A percentile compares a stretch with the other conserved stretches of the same genome.
Evolutionary conservation across 2,113 vertebrate species (phyloP).

Genomic region (Azemiops feae): DNA sequence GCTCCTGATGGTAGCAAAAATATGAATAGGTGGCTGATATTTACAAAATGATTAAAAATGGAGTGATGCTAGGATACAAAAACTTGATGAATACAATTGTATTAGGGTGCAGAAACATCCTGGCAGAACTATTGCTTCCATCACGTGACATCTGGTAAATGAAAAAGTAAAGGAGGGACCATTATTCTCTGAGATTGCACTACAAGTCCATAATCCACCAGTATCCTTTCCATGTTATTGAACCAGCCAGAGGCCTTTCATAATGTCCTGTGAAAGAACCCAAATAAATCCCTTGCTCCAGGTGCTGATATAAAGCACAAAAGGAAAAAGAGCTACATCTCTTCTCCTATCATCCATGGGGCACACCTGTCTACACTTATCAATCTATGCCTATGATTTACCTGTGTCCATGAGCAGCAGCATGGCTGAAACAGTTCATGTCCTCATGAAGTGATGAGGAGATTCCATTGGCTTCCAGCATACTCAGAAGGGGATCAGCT

Average conservation of each 20-base stretch:
- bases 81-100: neutral
- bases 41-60: neutral
- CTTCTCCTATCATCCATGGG: neutral
- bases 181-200: neutral
- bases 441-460: slow-evolving; percentile 88
- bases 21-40: neutral
- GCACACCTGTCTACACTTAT: neutral
- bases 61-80: neutral
- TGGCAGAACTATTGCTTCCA: neutral
- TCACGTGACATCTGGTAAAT: neutral
- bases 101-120: neutral
- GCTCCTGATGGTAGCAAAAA: neutral
- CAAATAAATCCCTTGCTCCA: neutral
- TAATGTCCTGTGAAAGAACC: neutral
- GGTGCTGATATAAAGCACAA: neutral
- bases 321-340: no score
- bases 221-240: neutral
- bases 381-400: slow-evolving; percentile 35
- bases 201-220: neutral
- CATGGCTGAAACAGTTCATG: slow-evolving; percentile 98
- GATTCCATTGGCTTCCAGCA: slow-evolving; percentile 82
- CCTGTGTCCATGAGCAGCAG: slow-evolving; percentile 95
- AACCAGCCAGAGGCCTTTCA: neutral
- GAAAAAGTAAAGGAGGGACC: neutral
- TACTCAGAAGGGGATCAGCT: slow-evolving; percentile 86